Conservation (phyloP, 2,888 invertebrate species). For the Dynastes grantii region DNA sequence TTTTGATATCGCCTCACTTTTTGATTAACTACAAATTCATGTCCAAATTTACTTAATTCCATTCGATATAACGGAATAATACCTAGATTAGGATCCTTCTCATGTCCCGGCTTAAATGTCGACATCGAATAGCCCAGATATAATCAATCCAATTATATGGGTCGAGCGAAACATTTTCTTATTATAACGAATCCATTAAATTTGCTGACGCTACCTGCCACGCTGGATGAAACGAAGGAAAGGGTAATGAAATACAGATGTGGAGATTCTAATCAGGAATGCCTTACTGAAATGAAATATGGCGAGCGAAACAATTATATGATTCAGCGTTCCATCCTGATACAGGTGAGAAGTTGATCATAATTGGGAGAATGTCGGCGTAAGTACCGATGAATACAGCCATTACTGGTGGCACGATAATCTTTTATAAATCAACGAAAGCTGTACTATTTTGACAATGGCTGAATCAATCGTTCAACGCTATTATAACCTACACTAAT, state of each 20-base stretch:
- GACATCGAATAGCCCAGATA: slow-evolving; percentile 91
- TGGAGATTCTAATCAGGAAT: slow-evolving; percentile 60
- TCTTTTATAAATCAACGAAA: slow-evolving; percentile 93
- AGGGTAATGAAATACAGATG: slow-evolving; percentile 81
- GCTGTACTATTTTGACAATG: slow-evolving; percentile 97
- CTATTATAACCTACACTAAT: slow-evolving; percentile 98
- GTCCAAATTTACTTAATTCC: neutral
- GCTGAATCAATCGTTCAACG: slow-evolving; percentile 97
- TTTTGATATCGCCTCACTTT: neutral
- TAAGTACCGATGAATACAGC: slow-evolving; percentile 98
- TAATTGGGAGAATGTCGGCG: slow-evolving; percentile 97
- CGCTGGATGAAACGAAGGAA: slow-evolving; percentile 85
- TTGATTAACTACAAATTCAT: neutral
- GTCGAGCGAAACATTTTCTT: slow-evolving; percentile 93
- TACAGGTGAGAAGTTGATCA: slow-evolving; percentile 95
- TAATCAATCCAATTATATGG: slow-evolving; percentile 92
- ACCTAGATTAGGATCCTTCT: slow-evolving; percentile 13
- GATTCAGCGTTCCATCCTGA: slow-evolving; percentile 99
- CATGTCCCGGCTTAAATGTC: slow-evolving; percentile 62
- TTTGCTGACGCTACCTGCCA: slow-evolving; percentile 78
- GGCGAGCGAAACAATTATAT: slow-evolving; percentile 93
- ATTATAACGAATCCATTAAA: slow-evolving; percentile 95
- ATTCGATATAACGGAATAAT: neutral
- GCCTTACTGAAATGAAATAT: slow-evolving; percentile 86
- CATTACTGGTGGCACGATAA: slow-evolving; percentile 97